Conservation (phyloP, 2,113 vertebrate genomes). For the Zosterops pallidus region DNA sequence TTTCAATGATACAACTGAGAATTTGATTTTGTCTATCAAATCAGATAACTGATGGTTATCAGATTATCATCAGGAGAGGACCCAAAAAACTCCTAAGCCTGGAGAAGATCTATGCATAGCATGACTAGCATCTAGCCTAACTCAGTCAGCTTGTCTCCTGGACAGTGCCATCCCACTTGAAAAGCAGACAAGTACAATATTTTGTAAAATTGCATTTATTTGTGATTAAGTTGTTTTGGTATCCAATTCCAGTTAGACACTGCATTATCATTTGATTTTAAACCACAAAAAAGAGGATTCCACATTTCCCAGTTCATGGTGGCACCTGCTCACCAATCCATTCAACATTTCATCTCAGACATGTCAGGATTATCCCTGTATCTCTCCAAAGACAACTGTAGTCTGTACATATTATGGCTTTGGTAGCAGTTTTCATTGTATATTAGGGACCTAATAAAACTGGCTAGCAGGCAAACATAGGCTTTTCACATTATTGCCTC, state of each 20-base stretch:
- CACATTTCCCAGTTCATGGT: neutral
- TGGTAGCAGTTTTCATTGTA: neutral
- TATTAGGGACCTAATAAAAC: neutral
- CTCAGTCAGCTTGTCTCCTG: neutral
- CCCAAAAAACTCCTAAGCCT: neutral
- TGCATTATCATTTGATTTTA: neutral
- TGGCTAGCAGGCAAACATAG: neutral
- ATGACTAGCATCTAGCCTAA: neutral
- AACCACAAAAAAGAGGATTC: neutral
- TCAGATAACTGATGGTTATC: neutral
- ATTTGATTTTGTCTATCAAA: neutral
- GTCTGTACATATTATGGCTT: neutral
- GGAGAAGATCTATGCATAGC: neutral
- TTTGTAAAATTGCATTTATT: neutral
- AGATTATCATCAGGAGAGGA: neutral
- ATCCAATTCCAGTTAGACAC: neutral
- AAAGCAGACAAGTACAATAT: neutral
- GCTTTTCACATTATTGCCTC: neutral
- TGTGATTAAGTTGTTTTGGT: neutral
- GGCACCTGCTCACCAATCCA: neutral
- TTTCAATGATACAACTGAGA: neutral
- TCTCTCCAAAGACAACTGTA: fast-evolving
- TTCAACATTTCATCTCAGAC: neutral
- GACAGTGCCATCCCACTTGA: neutral
- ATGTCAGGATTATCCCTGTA: neutral